Base-by-base conservation (phyloP, 2,113 vertebrate species). In the Gila orcuttii region DNA sequence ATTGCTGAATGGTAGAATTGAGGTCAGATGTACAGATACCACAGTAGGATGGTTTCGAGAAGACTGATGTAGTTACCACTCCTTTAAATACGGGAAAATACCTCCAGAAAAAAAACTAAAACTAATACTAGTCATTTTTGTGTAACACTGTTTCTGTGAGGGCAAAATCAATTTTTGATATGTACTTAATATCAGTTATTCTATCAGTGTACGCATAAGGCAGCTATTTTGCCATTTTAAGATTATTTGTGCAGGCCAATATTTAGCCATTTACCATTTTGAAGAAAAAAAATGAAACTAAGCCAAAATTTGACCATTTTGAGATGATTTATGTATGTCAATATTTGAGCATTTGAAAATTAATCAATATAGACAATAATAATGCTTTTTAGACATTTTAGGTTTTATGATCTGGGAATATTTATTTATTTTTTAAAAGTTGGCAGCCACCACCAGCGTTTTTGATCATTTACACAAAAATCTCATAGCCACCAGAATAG, bases 1-100 rank as follows among this genome's bases (percentile, higher is more conserved):
- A 87, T 93, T 91, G 93, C 93, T 92, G 93, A 88, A 93, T 92
- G 88, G 71, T 57, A 64, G 55, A 89, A 73, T 76, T 87, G 90
- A 89, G 90, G 83, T 89, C 86, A 84, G 75, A 83, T 80, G 64
- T 75, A 80, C 52, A 85, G 64, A 71, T 79, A 79, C n/a, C 60
- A 69, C n/a, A 69, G 28, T 55, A 71, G 77, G 76, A 33, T 42
- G 39, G 31, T 59, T 71, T 78, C 76, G 36, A 77, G 28, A 86
- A 77, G 57, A 23, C 6, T 80, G 36, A 64, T 64, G 8, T 47
- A 47, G 36, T 1, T 64, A 59, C 39, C 11, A 74, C 23, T 47
- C 5, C 71, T 74, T 47, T 74, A 74, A 47, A 74, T 45, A 25
- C 69, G 45, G 36, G 68, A 71, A 23, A 39, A 73, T 71, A 39